A percentile compares a stretch with the other conserved stretches of the same genome.
phyloP scores from a whole-genome alignment of 1,140 invertebrate species.

The Brachionus sp. region DNA sequence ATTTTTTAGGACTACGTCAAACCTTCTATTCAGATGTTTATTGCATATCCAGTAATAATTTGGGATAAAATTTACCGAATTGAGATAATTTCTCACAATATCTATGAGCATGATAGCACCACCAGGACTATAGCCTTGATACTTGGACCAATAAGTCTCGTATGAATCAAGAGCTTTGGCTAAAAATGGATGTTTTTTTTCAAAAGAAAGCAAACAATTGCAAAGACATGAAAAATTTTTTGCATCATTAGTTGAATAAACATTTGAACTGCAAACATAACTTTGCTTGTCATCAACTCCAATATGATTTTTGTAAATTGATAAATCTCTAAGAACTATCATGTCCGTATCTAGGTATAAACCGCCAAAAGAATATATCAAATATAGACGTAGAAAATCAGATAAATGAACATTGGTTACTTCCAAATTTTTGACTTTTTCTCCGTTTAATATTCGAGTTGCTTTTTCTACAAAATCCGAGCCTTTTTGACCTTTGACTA shows the following conservation, averaged over 20 bases:
- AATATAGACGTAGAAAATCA: not conserved
- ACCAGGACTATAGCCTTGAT: constrained; percentile 13
- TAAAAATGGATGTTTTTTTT: not conserved
- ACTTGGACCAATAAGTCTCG: not conserved
- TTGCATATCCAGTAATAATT: not conserved
- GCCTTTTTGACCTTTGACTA: not conserved
- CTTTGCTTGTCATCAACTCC: not conserved
- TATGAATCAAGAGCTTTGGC: not conserved
- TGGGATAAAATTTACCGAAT: not conserved
- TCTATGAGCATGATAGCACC: not conserved
- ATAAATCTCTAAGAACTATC: not conserved
- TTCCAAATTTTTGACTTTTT: not conserved
- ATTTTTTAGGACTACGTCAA: not conserved
- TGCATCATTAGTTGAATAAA: not conserved
- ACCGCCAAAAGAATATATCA: not conserved
- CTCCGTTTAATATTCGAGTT: not conserved
- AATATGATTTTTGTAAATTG: not conserved
- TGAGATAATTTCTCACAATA: not conserved
- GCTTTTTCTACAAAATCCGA: not conserved
- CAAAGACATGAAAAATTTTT: not conserved
- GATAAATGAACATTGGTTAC: not conserved
- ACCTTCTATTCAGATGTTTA: not conserved
- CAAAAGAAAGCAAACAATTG: not conserved
- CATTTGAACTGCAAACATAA: not conserved
- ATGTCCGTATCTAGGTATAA: not conserved